Percentiles rank a stretch among this genome's conserved stretches.
These are phyloP conservation scores for Aldabrachelys gigantea DNA, from an alignment of 2,113 vertebrate species.

Conservation along the genomic window DNA sequence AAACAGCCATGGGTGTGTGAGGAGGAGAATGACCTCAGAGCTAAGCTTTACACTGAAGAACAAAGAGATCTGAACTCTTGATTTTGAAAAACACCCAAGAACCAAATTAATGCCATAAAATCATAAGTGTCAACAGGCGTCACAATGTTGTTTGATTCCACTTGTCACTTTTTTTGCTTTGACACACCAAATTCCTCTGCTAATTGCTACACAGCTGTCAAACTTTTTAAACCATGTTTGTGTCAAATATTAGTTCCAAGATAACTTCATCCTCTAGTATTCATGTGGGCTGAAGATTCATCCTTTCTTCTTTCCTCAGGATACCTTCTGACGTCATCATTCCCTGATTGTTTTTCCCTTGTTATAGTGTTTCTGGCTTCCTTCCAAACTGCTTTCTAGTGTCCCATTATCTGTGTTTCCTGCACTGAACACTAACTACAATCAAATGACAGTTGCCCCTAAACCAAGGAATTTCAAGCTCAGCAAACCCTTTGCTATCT, in stretches of 20 bases:
- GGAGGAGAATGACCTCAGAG: slow-evolving; percentile 35
- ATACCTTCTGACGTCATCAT: slow-evolving; percentile 27
- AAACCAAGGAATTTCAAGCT: neutral
- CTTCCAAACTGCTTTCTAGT: slow-evolving; percentile 34
- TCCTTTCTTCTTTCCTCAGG: slow-evolving; percentile 50
- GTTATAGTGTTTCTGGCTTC: slow-evolving; percentile 34
- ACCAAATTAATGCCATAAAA: slow-evolving; percentile 4
- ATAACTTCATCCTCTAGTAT: slow-evolving; percentile 30
- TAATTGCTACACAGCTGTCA: neutral
- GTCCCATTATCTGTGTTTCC: slow-evolving; percentile 21
- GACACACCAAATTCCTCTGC: neutral
- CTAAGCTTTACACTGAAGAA: slow-evolving; percentile 24
- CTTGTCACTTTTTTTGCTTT: neutral
- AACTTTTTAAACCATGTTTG: slow-evolving; percentile 2
- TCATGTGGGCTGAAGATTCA: slow-evolving; percentile 16
- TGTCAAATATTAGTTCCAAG: slow-evolving; percentile 36
- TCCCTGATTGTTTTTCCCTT: slow-evolving; percentile 27
- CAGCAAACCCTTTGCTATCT: neutral
- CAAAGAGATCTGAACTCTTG: slow-evolving; percentile 47
- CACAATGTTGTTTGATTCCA: slow-evolving; percentile 19
- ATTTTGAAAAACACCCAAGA: slow-evolving; percentile 58
- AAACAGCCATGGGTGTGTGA: slow-evolving; percentile 49
- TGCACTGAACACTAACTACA: neutral
- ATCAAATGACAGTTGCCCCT: neutral
- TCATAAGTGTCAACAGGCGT: slow-evolving; percentile 2